Evolutionary conservation across 2,797 vertebrate species (phyloP).

Genomic region (Peromyscus nudipes): DNA sequence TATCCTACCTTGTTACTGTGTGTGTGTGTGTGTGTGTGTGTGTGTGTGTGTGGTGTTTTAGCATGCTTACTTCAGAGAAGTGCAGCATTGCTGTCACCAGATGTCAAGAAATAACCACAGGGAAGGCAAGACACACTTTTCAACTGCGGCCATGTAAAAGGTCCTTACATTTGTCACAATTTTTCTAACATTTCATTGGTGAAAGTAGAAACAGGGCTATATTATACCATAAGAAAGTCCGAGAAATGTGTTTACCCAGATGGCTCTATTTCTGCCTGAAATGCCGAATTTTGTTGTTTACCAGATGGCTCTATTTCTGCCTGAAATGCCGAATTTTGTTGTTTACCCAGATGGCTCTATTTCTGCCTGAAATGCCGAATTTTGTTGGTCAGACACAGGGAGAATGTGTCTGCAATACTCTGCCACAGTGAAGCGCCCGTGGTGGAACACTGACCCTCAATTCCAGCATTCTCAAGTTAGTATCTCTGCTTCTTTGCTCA

Average conservation of each 20-base stretch:
- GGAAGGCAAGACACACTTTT: not conserved
- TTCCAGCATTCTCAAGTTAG: not conserved
- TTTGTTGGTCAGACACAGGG: not conserved
- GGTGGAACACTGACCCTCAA: not conserved
- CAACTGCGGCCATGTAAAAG: not conserved
- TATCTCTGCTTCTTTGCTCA: not conserved
- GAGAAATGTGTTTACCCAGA: not conserved
- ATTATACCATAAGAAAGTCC: not conserved
- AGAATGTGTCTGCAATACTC: not conserved
- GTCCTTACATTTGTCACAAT: not conserved
- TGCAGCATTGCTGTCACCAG: not conserved
- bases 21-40: not conserved
- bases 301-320: not conserved
- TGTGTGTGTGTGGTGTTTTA: not conserved
- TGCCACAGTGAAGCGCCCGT: not conserved
- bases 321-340: not conserved
- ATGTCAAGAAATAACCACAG: not conserved
- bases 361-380: not conserved
- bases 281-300: not conserved
- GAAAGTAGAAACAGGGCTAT: not conserved
- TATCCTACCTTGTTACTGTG: not conserved
- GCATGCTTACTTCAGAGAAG: not conserved
- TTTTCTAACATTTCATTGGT: constrained; percentile 24
- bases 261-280: not conserved
- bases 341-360: not conserved